Conservation (phyloP, 2,888 invertebrate species). For the Ormyrus rosae region DNA sequence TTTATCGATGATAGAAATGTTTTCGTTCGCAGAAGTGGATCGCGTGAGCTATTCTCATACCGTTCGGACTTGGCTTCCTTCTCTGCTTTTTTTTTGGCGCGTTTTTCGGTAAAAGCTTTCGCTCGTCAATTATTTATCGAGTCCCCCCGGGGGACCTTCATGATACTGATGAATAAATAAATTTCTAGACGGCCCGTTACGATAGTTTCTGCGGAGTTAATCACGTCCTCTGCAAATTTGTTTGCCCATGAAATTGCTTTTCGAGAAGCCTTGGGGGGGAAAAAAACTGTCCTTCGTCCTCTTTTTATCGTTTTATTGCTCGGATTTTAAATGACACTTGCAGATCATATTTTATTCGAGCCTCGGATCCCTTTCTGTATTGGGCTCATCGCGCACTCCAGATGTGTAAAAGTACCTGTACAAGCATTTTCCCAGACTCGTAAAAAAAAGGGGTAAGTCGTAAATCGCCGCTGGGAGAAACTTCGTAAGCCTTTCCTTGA, state of each 20-base stretch:
- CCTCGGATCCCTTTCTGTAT: neutral
- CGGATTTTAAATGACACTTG: neutral
- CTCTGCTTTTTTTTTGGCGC: constrained; percentile 16
- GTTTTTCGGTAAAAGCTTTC: constrained; percentile 7
- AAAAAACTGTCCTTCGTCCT: neutral
- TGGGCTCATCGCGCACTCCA: neutral
- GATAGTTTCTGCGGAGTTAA: too few relatives aligned
- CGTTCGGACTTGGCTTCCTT: constrained; percentile 3
- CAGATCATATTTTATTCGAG: constrained; percentile 1
- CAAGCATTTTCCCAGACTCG: neutral
- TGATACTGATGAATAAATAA: constrained; percentile 34
- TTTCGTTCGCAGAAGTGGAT: constrained; percentile 52
- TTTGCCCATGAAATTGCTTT: too few relatives aligned
- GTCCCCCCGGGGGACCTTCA: neutral
- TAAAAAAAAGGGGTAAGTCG: constrained; percentile 23
- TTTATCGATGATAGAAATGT: constrained; percentile 56
- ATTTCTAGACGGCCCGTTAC: too few relatives aligned
- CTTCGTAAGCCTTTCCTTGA: constrained; percentile 7
- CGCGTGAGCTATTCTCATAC: constrained; percentile 47
- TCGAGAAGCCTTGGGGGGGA: neutral
- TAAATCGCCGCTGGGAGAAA: constrained; percentile 20
- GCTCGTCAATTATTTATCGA: constrained; percentile 46
- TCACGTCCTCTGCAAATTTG: too few relatives aligned
- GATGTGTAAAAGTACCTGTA: constrained; percentile 7
- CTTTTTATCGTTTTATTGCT: neutral